Base-by-base conservation (phyloP, 2,113 vertebrate genomes). In the Irena cyanogastra region DNA sequence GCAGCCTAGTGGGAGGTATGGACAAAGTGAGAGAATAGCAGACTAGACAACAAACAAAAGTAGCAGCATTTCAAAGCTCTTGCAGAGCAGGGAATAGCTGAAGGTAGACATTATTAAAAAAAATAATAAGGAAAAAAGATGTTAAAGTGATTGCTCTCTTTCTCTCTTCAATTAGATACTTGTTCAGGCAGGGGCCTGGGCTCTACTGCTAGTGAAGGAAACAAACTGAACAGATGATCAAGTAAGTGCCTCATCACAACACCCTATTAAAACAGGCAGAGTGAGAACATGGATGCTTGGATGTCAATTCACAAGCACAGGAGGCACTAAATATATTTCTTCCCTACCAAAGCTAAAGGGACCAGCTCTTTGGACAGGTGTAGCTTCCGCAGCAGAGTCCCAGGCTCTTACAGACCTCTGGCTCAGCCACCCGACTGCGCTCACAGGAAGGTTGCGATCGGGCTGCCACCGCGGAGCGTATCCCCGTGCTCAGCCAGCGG, bases 321-420 rank as follows among this genome's bases (percentile, higher is more conserved):
- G 50, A 82, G 28, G 20, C 21, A 17, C 16, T 16, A 13, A 26
- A 16, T 16, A 0, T 8, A 16, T 17, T 56, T 65, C n/a, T 26
- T 71, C 9, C 5, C n/a, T 10, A 6, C 17, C 3, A 23, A 37
- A 45, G 22, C 50, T 44, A 6, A 18, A 33, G 49, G 13, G 7
- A 84, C 26, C 41, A 41, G 52, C 31, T 66, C 68, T 42, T 16
- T 0, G 68, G 76, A 16, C 68, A 84, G 56, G 60, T 63, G 81
- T 13, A 75, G 37, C 37, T 45, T 17, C 27, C 3, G 0, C 44
- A 31, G 57, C 7, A 0, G 7, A 11, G 28, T 27, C 74, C 9
- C n/a, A 13, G 33, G 4, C 70, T 6, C 2, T 3, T 24, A 6
- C 23, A 27, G 35, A 44, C 10, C 27, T 0, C 2, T 4, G 13